phyloP scores from a whole-genome alignment of 2,113 vertebrate genomes.

The Cololabis saira region DNA sequence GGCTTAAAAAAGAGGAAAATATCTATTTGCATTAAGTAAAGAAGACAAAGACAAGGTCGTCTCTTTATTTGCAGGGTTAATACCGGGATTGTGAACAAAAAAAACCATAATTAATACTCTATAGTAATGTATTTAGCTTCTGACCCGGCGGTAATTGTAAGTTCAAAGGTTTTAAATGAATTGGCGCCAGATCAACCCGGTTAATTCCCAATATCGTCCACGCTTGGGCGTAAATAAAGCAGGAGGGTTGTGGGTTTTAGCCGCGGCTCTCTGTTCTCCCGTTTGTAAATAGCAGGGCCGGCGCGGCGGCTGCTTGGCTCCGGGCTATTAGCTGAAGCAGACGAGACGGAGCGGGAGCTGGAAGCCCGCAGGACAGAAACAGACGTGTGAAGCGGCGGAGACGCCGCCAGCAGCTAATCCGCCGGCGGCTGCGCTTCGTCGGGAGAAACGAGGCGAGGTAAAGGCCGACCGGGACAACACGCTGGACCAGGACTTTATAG shows the following conservation, averaged over 20 bases:
- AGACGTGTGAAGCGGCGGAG: conserved; percentile 23
- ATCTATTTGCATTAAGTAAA: no score
- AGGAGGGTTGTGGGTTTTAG: conserved; percentile 3
- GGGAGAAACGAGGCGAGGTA: conserved; percentile 26
- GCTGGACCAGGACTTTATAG: conserved; percentile 35
- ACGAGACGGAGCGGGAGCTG: conserved; percentile 35
- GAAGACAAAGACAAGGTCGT: no score
- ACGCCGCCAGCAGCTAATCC: conserved; percentile 37
- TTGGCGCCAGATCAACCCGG: neutral
- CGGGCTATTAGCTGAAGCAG: conserved; percentile 53
- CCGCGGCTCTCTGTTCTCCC: conserved; percentile 21
- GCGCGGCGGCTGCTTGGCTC: conserved; percentile 41
- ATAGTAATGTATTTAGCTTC: neutral
- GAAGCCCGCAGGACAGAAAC: conserved; percentile 41
- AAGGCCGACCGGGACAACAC: conserved; percentile 52
- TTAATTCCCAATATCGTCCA: neutral
- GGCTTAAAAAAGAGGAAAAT: no score
- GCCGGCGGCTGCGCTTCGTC: conserved; percentile 50
- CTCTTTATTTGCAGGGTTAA: no score
- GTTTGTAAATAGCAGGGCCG: conserved; percentile 29
- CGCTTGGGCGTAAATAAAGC: conserved; percentile 9
- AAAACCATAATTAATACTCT: neutral
- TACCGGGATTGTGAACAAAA: neutral
- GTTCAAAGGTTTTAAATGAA: neutral
- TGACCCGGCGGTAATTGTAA: no score